These are phyloP conservation scores for Heterotilapia buettikoferi DNA, from an alignment of 2,113 vertebrate genomes.

Conservation along the genomic window DNA sequence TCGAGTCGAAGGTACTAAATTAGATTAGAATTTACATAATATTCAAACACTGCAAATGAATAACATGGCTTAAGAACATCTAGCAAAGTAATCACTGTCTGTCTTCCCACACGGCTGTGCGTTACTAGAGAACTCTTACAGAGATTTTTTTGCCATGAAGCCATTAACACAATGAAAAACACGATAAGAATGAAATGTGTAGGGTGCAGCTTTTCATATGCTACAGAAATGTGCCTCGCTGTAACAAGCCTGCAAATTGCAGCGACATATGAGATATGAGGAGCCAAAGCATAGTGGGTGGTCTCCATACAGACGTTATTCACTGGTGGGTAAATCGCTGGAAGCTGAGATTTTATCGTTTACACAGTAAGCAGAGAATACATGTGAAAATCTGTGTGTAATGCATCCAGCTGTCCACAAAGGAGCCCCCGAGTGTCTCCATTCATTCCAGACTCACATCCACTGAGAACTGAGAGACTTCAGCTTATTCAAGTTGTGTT, in stretches of 20 bases:
- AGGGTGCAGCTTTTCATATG: neutral
- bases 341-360: neutral
- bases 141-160: neutral
- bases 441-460: neutral
- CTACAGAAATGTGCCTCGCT: neutral
- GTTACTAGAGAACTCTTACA: neutral
- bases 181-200: neutral
- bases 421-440: neutral
- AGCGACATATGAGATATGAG: neutral
- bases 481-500: neutral
- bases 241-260: neutral
- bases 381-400: neutral
- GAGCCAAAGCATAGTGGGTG: neutral
- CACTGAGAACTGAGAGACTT: neutral
- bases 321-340: neutral
- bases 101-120: neutral
- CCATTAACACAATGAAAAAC: neutral
- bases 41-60: neutral
- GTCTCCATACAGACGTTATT: slow-evolving; percentile 17
- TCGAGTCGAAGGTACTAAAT: slow-evolving; percentile 1
- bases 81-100: neutral
- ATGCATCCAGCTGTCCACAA: neutral
- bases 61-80: neutral
- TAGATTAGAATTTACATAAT: neutral
- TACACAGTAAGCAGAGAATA: neutral